Base-by-base conservation (phyloP, 1,140 invertebrate species). In the Tetragonula clypearis region DNA sequence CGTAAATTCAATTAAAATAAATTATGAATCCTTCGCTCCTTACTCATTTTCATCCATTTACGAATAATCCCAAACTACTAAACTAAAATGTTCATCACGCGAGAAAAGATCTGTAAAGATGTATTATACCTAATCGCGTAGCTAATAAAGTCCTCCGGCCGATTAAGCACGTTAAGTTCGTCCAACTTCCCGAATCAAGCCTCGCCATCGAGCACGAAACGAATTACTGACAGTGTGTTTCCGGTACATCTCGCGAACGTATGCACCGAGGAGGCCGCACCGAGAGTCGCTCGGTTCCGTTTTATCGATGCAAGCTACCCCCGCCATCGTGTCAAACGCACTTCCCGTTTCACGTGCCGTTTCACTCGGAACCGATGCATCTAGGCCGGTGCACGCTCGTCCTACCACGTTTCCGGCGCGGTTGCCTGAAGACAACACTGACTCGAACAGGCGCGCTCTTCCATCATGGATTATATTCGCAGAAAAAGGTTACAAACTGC, bases 281-380 rank as follows among this genome's bases (percentile, higher is more conserved):
- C 41, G 68, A 41, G 4, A 21, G 21, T 23, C 12, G 11, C 68
- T 72, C 35, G 14, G 41, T 49, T 72, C 23, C 41, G 41, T 72
- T 49, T 72, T 72, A 72, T 72, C 69, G 69, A 72, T 49, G 35
- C 35, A 71, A 41, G 0, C 26, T 21, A 17, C 30, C 66, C 66
- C 66, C 66, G 30, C 66, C 66, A 41, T 21, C 17, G 23, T 35
- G 21, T 71, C 41, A 5, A 49, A 72, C 69, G 69, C 69, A 72
- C 41, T 72, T 72, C 69, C 41, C 69, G 35, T 49, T 72, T 72
- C 69, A 49, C 69, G 41, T 72, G 69, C 69, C 69, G 69, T 72
- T 72, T 72, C 69, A 72, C 69, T 71, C 35, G 35, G 11, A 41
- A 69, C 68, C 69, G 21, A 72, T 72, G 41, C 69, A 72, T 72